Base-by-base conservation (phyloP, 2,797 vertebrate species). In the Gobionotothen gibberifrons region DNA sequence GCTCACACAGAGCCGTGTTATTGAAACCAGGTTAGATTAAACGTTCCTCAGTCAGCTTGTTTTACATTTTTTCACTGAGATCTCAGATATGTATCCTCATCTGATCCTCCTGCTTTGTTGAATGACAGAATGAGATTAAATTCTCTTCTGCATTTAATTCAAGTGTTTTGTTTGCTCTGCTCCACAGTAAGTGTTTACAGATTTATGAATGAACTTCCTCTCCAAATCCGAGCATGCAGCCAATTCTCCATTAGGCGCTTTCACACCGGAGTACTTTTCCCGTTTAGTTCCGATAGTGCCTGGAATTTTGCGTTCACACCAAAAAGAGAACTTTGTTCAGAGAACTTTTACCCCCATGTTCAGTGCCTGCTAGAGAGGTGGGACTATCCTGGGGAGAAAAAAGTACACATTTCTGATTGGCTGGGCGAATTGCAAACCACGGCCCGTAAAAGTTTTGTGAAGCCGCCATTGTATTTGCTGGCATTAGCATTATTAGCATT, bases 141-240 rank as follows among this genome's bases (percentile, higher is more conserved):
- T 1, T 44, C n/a, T 36, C n/a, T 10, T 15, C 9, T 39, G 46
- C 12, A 55, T 48, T 57, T 44, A 17, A 22, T 40, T 29, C 52
- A 65, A 16, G 5, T 22, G 32, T 66, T 40, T 55, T 54, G 69
- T 75, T 69, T 54, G 8, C 68, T 72, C 21, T 51, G 26, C 15
- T 69, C 29, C 49, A 56, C 47, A 55, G 16, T 59, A 32, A 49
- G 14, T 21, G 39, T 46, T 52, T 21, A 14, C 43, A 53, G n/a
- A 47, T 39, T 48, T 69, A 32, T 32, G 19, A 2, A 15, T 14
- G 2, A 36, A n/a, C 14, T 42, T 58, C 15, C 9, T 66, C 9
- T 46, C 46, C 26, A 21, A 26, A 47, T 43, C 48, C 42, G 2
- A 75, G 48, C 56, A 12, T 15, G 12, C 42, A 72, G 13, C 29